A percentile compares a stretch with the other conserved stretches of the same genome.
phyloP scores from a whole-genome alignment of 2,113 vertebrate genomes.

The rabbit (Oryctolagus cuniculus) region DNA sequence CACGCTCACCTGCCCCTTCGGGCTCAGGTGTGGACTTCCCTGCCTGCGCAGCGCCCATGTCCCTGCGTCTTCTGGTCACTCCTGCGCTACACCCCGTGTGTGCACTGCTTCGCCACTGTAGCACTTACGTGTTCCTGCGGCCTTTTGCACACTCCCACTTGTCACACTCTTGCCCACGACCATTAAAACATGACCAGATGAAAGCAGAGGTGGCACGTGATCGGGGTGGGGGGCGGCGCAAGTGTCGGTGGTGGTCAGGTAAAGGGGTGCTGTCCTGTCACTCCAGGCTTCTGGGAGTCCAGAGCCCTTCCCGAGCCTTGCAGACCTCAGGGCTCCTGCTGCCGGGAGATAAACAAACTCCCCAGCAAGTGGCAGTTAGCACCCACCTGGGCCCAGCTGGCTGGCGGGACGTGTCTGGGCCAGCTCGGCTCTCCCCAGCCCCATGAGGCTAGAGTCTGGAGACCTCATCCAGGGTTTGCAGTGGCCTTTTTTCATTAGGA shows the following conservation, averaged over 20 bases:
- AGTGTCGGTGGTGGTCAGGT: background rate
- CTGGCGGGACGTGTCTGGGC: background rate
- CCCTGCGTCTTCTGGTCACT: background rate
- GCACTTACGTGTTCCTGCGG: background rate
- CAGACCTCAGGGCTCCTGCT: background rate
- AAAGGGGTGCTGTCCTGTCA: background rate
- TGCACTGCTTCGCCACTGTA: background rate
- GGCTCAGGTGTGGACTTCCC: background rate
- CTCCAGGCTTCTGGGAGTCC: background rate
- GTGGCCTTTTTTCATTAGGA: slow-evolving; percentile 41
- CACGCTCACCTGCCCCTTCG: fast-evolving
- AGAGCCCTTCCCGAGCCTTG: background rate
- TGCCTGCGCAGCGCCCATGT: background rate
- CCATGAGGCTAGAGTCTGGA: background rate
- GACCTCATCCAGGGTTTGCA: background rate
- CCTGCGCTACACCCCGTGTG: background rate
- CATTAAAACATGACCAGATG: background rate
- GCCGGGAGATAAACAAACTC: too few species aligned
- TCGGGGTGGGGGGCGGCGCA: too few species aligned
- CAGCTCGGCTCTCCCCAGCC: fast-evolving
- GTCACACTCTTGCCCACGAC: background rate
- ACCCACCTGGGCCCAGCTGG: background rate
- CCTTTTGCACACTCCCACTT: background rate
- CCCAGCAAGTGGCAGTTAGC: background rate
- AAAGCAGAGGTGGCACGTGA: fast-evolving